A percentile compares a stretch with the other conserved stretches of the same genome.
phyloP scores from a whole-genome alignment of 2,888 invertebrate species.

The Mycogona germanica region DNA sequence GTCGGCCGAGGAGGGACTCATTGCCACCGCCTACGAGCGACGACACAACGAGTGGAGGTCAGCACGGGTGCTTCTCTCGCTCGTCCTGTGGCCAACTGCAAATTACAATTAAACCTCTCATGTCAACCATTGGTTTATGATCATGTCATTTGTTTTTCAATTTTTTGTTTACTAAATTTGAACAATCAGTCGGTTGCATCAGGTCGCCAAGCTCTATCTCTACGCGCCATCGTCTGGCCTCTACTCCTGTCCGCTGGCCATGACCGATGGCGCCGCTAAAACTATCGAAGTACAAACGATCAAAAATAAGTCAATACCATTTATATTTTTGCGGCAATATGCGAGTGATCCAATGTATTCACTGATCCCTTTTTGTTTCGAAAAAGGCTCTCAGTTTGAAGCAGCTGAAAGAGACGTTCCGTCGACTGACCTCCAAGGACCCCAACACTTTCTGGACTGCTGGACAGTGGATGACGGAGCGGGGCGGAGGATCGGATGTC shows the following conservation, averaged over 20 bases:
- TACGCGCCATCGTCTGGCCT: conserved; percentile 42
- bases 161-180: conserved; percentile 1
- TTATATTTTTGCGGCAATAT: no score
- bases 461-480: conserved; percentile 49
- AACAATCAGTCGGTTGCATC: conserved; percentile 35
- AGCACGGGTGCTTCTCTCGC: neutral
- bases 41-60: conserved; percentile 33
- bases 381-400: conserved; percentile 22
- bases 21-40: conserved; percentile 40
- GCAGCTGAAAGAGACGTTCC: conserved; percentile 25
- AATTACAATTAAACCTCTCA: no score
- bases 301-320: no score
- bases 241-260: conserved; percentile 44
- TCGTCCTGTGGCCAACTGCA: neutral
- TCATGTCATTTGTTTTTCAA: no score
- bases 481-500: conserved; percentile 45
- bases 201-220: conserved; percentile 40
- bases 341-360: no score
- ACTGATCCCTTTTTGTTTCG: no score
- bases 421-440: conserved; percentile 35
- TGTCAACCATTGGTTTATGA: no score
- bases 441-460: conserved; percentile 43
- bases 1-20: conserved; percentile 42
- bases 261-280: conserved; percentile 47
- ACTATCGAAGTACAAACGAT: conserved; percentile 36